Conservation (phyloP, 2,113 vertebrate genomes). For the Gracilinanus agilis region DNA sequence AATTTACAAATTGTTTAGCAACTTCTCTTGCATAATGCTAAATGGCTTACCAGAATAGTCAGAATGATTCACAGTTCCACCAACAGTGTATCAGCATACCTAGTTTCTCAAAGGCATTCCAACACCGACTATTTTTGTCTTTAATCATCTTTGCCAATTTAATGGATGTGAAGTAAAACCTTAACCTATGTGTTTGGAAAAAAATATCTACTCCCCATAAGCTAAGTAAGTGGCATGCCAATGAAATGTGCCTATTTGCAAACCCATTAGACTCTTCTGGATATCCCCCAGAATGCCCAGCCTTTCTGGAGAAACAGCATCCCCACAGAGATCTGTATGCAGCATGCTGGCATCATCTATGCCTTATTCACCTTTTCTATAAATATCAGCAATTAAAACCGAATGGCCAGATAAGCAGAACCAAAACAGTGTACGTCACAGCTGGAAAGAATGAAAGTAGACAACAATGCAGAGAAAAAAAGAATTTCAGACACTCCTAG, state of each 20-base stretch:
- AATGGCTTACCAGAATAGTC: neutral
- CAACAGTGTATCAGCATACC: neutral
- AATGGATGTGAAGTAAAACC: neutral
- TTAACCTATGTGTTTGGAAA: neutral
- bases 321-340: slow-evolving; percentile 49
- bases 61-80: too few relatives aligned
- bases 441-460: neutral
- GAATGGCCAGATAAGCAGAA: neutral
- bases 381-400: slow-evolving; percentile 63
- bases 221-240: neutral
- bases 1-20: neutral
- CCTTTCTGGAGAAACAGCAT: slow-evolving; percentile 42
- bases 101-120: neutral
- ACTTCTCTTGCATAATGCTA: neutral
- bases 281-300: neutral
- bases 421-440: neutral
- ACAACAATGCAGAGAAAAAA: neutral
- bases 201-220: neutral
- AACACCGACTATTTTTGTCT: neutral
- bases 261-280: neutral
- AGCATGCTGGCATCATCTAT: slow-evolving; percentile 50
- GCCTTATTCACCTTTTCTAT: slow-evolving; percentile 60
- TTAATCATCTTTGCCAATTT: neutral
- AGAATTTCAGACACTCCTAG: neutral
- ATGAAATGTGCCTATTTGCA: neutral